Base-by-base conservation (phyloP, 1,140 invertebrate genomes). In the Amphibalanus amphitrite region DNA sequence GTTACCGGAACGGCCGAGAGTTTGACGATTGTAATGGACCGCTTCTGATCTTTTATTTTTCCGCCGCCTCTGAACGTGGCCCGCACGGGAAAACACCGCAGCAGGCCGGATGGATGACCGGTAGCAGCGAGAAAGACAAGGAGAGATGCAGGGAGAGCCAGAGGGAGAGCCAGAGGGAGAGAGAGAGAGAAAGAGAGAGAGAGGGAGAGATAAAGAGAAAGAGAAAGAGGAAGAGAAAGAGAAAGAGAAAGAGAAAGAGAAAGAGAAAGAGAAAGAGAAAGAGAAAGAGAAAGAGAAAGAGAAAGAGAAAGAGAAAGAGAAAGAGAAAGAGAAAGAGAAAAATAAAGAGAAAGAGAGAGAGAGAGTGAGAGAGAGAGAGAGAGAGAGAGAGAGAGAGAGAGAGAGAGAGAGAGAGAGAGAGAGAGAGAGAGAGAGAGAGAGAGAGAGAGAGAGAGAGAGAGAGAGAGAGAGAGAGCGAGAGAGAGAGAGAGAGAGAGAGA, bases 301-400 rank as follows among this genome's bases (percentile, higher is more conserved):
- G 69, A 30, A 29, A 68, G 70, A 69, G 70, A 10, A 23, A 71
- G 28, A 71, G 68, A 69, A 20, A 71, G 59, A 71, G 71, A 71
- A 28, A 30, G 29, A 29, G 65, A 68, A 26, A 30, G 67, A 70
- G 71, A 72, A 28, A 68, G 67, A 70, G 64, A 72, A 67, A 68
- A 29, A 68, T 64, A 70, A 67, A 68, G 67, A 68, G 71, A 72
- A 28, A 68, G 67, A 68, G 71, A 72, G 67, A 72, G 67, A 68
- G 67, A 72, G 67, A 72, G 67, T 30, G 67, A 70, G 67, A 72
- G 71, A 72, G 71, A 30, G 29, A 30, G 29, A 71, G 69, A 71
- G 29, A 33, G 67, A 72, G 71, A 72, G 71, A 72, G 67, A 68
- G 67, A 72, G 71, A 72, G 67, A 69, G 67, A 70, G 71, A 68